Evolutionary conservation across 2,888 invertebrate genomes (phyloP), one percentile per base, ranked within the genome.

Genomic region (Petrolisthes cinctipes): DNA sequence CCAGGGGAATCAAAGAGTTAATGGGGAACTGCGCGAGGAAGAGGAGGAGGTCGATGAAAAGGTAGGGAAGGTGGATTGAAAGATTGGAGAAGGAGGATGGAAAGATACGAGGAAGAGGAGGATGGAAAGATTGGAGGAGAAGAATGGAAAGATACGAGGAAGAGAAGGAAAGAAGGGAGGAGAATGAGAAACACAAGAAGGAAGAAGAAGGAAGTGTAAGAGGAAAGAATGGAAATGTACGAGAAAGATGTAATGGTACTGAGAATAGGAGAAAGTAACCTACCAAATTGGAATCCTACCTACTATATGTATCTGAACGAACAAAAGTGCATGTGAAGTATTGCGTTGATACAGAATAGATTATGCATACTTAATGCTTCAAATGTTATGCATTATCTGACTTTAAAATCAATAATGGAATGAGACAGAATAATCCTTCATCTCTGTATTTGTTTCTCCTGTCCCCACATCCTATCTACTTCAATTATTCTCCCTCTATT

Each of bases 1-100:
- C 85, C 68, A 68, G 85, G 85, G 85, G 85, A 85, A 85, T 85
- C 85, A 85, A 68, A 85, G 80, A 76, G 85, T 85, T 85, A 85
- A 85, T 85, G 85, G 85, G 79, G 54, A 83, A 75, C 56, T 57
- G 14, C 6, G 61, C 61, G 14, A 61, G 61, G 61, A 61, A 14
- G 61, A 61, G 61, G 61, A 14, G 61, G 61, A 14, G 14, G 61
- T 9, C 6, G 61, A 61, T 6, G 61, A 14, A 14, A 61, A 14
- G 61, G 6, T 6, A 61, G 61, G 61, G 61, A 61, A 14, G 61
- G 61, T 9, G 61, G 61, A 61, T 6, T n/a, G n/a, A 6, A 14
- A 61, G 61, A 61, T 6, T 6, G 14, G 61, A 9, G 61, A 61
- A 61, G 61, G 61, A 61, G 61, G 14, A 14, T 9, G 61, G n/a